Evolutionary conservation across 1,140 invertebrate species (phyloP), one percentile per base, ranked within the genome.

Genomic region (Holotrichia oblita): DNA sequence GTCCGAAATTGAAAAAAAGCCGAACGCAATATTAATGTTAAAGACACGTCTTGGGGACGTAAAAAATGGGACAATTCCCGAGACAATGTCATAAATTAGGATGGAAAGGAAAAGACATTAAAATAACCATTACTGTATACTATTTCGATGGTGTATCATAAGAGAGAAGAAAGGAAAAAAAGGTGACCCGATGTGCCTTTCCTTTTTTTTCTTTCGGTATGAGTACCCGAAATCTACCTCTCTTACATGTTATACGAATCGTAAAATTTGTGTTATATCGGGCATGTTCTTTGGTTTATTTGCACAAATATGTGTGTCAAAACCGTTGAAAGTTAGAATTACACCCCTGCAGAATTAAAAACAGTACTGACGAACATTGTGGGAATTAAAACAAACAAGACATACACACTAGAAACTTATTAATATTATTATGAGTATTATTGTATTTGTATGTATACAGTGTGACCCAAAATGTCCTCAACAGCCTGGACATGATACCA

Each of bases 31-130:
- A 77, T 77, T 77, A 77, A 77, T 77, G 77, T 77, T 77, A 72
- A 77, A 77, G 77, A 77, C 61, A 77, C 77, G 77, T 77, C 77
- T 7, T 20, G n/a, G 2, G 64, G 41, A 77, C 77, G 40, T 77
- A 77, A 77, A 77, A 77, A 59, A 77, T 77, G 77, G 77, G 77
- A 77, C 41, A 77, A 77, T 77, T 77, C 59, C 44, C 24, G 77
- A 72, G 20, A 77, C 24, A 73, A 42, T 24, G n/a, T 42, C 77
- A 77, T 77, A 77, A 77, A 77, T 77, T 59, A 55, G 44, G 44
- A 14, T 14, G 59, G 22, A 40, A 77, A 24, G n/a, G 17, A 24
- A 77, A 77, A 77, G 77, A 77, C 59, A 64, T 77, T 42, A 73
- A 42, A 73, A 77, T 22, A 8, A 27, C 59, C 17, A 48, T 48